phyloP scores from a whole-genome alignment of 2,113 vertebrate genomes.

The Seriola dumerili region DNA sequence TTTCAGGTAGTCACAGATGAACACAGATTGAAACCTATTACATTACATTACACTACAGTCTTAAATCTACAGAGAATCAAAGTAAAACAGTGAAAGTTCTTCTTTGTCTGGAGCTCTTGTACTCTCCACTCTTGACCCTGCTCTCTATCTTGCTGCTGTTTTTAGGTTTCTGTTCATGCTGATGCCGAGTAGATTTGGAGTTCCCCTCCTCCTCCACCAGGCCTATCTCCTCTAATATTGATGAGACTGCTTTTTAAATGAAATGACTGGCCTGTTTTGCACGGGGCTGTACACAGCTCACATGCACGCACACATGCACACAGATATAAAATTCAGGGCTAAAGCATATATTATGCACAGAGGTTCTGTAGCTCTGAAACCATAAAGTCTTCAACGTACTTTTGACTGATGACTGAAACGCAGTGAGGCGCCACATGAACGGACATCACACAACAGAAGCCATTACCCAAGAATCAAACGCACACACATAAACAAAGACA shows the following conservation, averaged over 20 bases:
- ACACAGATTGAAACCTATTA: not conserved
- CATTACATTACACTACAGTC: not conserved
- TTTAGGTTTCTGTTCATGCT: constrained; percentile 62
- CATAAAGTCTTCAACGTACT: not conserved
- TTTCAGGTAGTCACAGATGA: constrained; percentile 2
- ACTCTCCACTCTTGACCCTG: constrained; percentile 19
- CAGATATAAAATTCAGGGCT: constrained; percentile 13
- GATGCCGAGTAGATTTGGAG: constrained; percentile 51
- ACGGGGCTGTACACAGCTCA: not conserved
- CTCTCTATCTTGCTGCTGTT: constrained; percentile 34
- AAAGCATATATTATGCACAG: constrained; percentile 10
- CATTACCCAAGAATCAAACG: constrained; percentile 25
- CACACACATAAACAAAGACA: constrained; percentile 42
- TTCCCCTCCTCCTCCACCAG: constrained; percentile 34
- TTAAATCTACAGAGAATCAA: not conserved
- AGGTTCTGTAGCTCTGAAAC: constrained; percentile 14
- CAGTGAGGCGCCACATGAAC: constrained; percentile 53
- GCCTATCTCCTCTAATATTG: constrained; percentile 72
- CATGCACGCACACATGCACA: not conserved
- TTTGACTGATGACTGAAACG: constrained; percentile 22
- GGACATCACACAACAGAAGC: constrained; percentile 53
- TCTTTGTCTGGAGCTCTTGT: not conserved
- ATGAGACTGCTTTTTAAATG: constrained; percentile 67
- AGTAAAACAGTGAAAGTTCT: not conserved
- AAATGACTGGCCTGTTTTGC: constrained; percentile 67